Evolutionary conservation across 2,888 invertebrate species (phyloP).

Genomic region (Nemotelus pantherinus): DNA sequence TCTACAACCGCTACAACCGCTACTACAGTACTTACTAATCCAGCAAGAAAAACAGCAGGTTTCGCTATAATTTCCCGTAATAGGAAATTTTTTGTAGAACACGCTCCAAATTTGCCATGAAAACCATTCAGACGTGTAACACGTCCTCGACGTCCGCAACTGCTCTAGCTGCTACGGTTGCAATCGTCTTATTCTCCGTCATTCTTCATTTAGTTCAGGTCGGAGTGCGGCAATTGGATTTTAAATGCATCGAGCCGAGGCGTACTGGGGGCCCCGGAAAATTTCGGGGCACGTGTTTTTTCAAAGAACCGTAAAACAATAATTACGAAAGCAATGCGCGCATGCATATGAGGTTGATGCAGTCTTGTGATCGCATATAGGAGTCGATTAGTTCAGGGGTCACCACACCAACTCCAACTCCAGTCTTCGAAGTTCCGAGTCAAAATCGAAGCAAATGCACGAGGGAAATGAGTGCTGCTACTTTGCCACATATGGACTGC

Average conservation of each 20-base stretch:
- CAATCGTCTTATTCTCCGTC: too few species aligned
- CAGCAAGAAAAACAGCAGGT: not conserved
- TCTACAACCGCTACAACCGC: too few species aligned
- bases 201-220: too few species aligned
- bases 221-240: not conserved
- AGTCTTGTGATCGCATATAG: not conserved
- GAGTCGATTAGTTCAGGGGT: slow-evolving; percentile 26
- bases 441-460: not conserved
- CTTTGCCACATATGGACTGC: too few species aligned
- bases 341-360: not conserved
- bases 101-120: slow-evolving; percentile 20
- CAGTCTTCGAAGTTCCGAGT: not conserved
- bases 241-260: not conserved
- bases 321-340: not conserved
- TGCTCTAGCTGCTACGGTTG: too few species aligned
- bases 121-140: slow-evolving; percentile 15
- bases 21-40: not conserved
- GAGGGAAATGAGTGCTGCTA: not conserved
- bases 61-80: slow-evolving; percentile 2
- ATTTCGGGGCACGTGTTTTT: slow-evolving; percentile 28
- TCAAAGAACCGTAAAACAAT: slow-evolving; percentile 13
- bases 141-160: not conserved
- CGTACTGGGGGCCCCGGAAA: not conserved
- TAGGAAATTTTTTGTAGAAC: not conserved
- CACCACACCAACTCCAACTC: not conserved